Conservation (phyloP, 2,888 invertebrate species). For the Spodoptera exigua region DNA sequence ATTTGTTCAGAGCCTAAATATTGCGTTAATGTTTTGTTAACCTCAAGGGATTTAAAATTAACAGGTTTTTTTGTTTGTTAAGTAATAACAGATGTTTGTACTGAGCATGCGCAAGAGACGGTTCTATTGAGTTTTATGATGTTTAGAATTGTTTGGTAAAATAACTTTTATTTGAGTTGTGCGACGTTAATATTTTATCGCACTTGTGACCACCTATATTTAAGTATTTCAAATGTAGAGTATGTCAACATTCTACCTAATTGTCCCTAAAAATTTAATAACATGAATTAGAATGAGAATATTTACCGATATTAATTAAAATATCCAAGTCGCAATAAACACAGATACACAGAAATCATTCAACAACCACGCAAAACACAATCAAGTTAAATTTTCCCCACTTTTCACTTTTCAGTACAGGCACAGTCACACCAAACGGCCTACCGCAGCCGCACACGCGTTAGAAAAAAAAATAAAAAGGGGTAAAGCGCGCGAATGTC, state of each 20-base stretch:
- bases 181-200: not conserved
- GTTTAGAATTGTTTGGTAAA: constrained; percentile 40
- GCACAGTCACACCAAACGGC: constrained; percentile 53
- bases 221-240: not conserved
- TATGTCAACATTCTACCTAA: constrained; percentile 13
- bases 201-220: not conserved
- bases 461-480: constrained; percentile 63
- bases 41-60: constrained; percentile 80
- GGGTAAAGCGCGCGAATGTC: constrained; percentile 71
- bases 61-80: constrained; percentile 84
- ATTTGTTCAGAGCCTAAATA: constrained; percentile 80
- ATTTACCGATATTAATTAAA: constrained; percentile 41
- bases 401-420: constrained; percentile 57
- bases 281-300: constrained; percentile 11
- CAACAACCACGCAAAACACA: constrained; percentile 44
- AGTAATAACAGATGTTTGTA: constrained; percentile 83
- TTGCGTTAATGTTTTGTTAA: constrained; percentile 86
- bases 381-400: constrained; percentile 34
- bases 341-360: constrained; percentile 51
- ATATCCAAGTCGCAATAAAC: constrained; percentile 48
- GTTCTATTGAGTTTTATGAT: constrained; percentile 47
- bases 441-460: constrained; percentile 52
- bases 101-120: constrained; percentile 68
- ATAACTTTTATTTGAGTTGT: constrained; percentile 1
- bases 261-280: not conserved